These are phyloP conservation scores for Pseudochirops corinnae DNA, from an alignment of 2,797 vertebrate species.

Conservation along the genomic window DNA sequence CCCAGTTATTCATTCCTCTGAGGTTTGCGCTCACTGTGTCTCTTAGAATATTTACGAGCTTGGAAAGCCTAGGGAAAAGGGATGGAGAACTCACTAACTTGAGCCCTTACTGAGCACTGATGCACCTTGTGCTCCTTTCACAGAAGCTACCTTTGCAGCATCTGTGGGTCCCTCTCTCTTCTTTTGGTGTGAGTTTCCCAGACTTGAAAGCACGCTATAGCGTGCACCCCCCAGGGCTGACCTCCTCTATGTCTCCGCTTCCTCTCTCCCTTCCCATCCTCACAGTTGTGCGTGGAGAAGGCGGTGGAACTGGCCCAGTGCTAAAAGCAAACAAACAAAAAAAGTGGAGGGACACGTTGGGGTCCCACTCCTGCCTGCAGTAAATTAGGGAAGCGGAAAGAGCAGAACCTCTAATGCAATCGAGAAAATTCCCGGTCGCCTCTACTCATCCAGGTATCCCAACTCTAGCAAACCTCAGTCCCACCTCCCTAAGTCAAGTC, in stretches of 20 bases:
- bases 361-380: background rate
- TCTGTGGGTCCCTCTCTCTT: background rate
- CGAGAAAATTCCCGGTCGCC: background rate
- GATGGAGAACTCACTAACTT: background rate
- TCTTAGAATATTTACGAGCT: background rate
- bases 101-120: background rate
- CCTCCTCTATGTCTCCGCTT: background rate
- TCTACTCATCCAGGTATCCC: background rate
- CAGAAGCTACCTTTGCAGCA: background rate
- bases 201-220: background rate
- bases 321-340: background rate
- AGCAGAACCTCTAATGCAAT: too few species aligned
- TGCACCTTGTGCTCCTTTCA: background rate
- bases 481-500: too few species aligned
- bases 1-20: background rate
- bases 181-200: background rate
- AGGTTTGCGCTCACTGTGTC: background rate
- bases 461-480: background rate
- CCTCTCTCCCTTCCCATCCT: background rate
- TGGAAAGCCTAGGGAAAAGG: background rate
- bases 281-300: background rate
- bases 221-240: background rate
- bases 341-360: background rate
- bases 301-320: background rate
- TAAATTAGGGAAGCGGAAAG: background rate